Base-by-base conservation (phyloP, 2,888 invertebrate genomes). In the Nemoura dubitans region DNA sequence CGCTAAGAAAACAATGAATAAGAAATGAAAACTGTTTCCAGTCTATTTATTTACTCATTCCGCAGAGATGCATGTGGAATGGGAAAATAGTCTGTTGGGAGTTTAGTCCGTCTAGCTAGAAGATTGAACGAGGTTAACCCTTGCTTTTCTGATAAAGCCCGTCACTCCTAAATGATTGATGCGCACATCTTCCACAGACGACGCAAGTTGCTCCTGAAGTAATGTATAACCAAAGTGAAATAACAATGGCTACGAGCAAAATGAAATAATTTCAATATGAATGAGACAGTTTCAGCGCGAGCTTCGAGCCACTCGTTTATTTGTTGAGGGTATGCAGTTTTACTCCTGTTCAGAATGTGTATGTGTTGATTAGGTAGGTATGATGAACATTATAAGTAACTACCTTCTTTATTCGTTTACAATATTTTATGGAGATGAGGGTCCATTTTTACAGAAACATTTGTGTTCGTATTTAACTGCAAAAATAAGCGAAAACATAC, bases 51-150 rank as follows among this genome's bases (percentile, higher is more conserved):
- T 59, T 59, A 10, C 59, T 59, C 59, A 59, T 59, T 59, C 59
- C 59, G 16, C 16, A 1, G 21, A 59, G 59, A 7, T 3, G 14
- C 21, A 14, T 21, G 2, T 59, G 2, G 59, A 21, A 59, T 59
- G 21, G 59, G 59, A 59, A 59, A 59, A 59, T 59, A 59, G 59
- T 21, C 59, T 59, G 59, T 21, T 59, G 59, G 59, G 59, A 59
- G 21, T 59, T 21, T 59, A 7, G 14, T 59, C 21, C 59, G 59
- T 59, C 59, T 36, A 21, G 59, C 59, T 7, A 21, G 59, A 59
- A 59, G 59, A 59, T 59, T 59, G 59, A 59, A 59, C 59, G 59
- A 59, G 59, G 59, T 59, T 59, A 59, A 59, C 59, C 59, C 59
- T 59, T 59, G 59, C 59, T 59, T 59, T 59, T 7, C 59, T 59